phyloP scores from a whole-genome alignment of 2,888 invertebrate species.

The Caenorhabditis sp. region DNA sequence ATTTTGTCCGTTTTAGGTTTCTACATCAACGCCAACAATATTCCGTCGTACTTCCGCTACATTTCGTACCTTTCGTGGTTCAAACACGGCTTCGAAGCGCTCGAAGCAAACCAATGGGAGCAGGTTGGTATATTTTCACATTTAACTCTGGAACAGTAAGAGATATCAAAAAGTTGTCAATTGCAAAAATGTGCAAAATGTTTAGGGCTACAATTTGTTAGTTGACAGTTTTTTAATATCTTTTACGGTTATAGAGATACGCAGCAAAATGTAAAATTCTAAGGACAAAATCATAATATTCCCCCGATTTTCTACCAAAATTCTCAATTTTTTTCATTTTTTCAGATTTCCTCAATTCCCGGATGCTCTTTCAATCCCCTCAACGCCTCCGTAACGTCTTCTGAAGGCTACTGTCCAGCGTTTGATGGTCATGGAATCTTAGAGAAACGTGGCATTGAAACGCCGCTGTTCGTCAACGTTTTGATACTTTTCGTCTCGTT shows the following conservation, averaged over 20 bases:
- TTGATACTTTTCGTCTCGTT: conserved; percentile 64
- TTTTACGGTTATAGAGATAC: too few relatives aligned
- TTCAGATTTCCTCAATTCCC: conserved; percentile 26
- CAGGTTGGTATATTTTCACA: too few relatives aligned
- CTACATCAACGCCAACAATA: conserved; percentile 74
- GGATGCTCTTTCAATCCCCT: conserved; percentile 38
- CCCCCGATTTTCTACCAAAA: too few relatives aligned
- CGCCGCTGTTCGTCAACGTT: conserved; percentile 52
- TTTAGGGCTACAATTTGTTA: too few relatives aligned
- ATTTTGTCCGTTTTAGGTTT: conserved; percentile 65
- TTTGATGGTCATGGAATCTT: conserved; percentile 61
- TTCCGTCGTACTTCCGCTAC: conserved; percentile 71
- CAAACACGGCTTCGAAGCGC: conserved; percentile 77
- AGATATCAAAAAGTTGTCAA: not conserved
- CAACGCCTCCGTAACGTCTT: not conserved
- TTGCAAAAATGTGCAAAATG: not conserved
- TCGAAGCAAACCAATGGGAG: conserved; percentile 76
- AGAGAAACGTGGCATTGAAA: conserved; percentile 66
- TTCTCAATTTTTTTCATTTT: not conserved
- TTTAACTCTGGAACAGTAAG: too few relatives aligned
- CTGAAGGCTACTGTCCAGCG: conserved; percentile 66
- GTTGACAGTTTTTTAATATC: too few relatives aligned
- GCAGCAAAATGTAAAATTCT: too few relatives aligned
- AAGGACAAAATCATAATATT: not conserved
- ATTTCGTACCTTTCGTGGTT: conserved; percentile 77